Evolutionary conservation across 2,797 vertebrate species (phyloP).

Genomic region (Manis javanica): DNA sequence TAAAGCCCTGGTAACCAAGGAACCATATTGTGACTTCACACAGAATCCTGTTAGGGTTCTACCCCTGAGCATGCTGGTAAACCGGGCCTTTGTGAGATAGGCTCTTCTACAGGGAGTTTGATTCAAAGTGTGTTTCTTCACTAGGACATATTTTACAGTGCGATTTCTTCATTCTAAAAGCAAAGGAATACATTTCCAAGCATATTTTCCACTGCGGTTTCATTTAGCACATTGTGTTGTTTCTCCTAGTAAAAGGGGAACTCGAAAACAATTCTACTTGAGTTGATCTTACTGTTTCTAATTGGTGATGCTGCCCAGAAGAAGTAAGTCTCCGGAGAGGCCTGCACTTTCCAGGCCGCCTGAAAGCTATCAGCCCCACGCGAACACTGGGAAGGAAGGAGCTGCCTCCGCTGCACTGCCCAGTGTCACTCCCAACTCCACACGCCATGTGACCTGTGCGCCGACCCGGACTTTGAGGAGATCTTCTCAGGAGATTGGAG

Average conservation of each 20-base stretch:
- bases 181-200: conserved; percentile 37
- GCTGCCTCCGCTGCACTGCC: background rate
- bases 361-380: conserved; percentile 23
- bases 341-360: conserved; percentile 58
- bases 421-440: background rate
- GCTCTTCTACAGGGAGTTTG: background rate
- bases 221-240: background rate
- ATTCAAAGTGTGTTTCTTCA: background rate
- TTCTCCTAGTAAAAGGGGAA: background rate
- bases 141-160: background rate
- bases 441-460: conserved; percentile 67
- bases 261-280: conserved; percentile 20
- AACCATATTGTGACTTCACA: conserved; percentile 34
- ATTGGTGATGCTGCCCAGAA: conserved; percentile 76
- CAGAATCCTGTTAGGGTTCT: conserved; percentile 67
- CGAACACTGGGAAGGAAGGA: background rate
- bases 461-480: conserved; percentile 55
- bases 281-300: conserved; percentile 48
- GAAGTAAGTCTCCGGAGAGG: conserved; percentile 74
- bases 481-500: conserved; percentile 62
- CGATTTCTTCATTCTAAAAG: conserved; percentile 49
- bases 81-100: background rate
- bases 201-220: background rate
- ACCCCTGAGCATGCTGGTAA: background rate
- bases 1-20: conserved; percentile 45